Evolutionary conservation across 92 coral and sea anemone species (phyloP).

Genomic region (Isaurus tuberculatus): DNA sequence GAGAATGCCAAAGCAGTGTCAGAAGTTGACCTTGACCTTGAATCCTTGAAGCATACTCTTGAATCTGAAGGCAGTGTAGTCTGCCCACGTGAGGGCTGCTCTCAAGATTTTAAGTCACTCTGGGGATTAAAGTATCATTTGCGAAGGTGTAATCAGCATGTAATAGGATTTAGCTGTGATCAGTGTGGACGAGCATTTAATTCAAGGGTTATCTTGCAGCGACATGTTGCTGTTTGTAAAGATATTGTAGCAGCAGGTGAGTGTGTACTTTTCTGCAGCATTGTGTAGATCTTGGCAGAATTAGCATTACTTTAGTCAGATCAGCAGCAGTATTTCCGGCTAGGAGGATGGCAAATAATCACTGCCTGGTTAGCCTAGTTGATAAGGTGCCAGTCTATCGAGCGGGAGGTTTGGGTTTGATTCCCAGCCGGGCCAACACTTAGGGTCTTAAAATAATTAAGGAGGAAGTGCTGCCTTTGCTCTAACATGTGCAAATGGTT

Average conservation of each 20-base stretch:
- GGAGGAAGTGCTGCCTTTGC: too few relatives aligned
- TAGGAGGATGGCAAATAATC: too few relatives aligned
- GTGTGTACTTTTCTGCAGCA: too few relatives aligned
- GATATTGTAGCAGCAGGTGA: neutral
- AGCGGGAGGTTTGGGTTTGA: too few relatives aligned
- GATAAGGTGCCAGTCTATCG: too few relatives aligned
- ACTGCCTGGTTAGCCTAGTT: too few relatives aligned
- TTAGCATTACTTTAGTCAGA: too few relatives aligned
- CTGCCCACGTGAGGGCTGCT: constrained; percentile 70
- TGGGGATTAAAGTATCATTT: constrained; percentile 85
- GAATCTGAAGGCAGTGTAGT: constrained; percentile 57
- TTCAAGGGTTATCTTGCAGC: constrained; percentile 59
- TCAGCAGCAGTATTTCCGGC: too few relatives aligned
- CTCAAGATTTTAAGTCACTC: constrained; percentile 76
- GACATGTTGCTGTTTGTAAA: constrained; percentile 48
- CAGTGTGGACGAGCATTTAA: constrained; percentile 59
- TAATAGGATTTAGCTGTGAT: constrained; percentile 68
- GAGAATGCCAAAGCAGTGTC: neutral
- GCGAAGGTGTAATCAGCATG: constrained; percentile 58
- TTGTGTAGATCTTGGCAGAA: too few relatives aligned
- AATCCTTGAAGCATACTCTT: constrained; percentile 59
- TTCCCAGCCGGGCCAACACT: too few relatives aligned
- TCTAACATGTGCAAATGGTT: too few relatives aligned
- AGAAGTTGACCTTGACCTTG: constrained; percentile 43
- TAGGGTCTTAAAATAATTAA: too few relatives aligned